Conservation (phyloP, 2,797 vertebrate species). For the Xenops minutus region DNA sequence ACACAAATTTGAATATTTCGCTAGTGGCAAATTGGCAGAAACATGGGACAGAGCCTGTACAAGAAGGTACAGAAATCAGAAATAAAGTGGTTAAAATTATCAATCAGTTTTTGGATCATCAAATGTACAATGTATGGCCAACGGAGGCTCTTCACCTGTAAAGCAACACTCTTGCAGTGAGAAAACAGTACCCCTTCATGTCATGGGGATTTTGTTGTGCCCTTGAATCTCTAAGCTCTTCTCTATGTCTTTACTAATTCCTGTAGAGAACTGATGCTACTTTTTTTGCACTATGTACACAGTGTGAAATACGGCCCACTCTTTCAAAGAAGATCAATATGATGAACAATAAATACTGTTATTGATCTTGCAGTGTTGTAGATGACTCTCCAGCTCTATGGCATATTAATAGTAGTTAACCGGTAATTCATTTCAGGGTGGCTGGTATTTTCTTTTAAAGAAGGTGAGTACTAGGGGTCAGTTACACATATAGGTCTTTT, state of each 20-base stretch:
- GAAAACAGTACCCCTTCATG: background rate
- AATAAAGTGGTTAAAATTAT: background rate
- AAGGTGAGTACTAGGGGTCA: slow-evolving; percentile 34
- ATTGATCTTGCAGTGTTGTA: slow-evolving; percentile 72
- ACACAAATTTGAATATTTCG: background rate
- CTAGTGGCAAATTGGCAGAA: background rate
- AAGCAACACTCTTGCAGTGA: background rate
- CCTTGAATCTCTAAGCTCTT: background rate
- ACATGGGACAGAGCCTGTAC: background rate
- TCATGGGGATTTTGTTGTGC: background rate
- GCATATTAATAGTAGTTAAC: slow-evolving; percentile 76
- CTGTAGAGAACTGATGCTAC: slow-evolving; percentile 45
- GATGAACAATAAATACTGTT: slow-evolving; percentile 71
- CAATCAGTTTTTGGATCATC: background rate
- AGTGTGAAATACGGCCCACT: slow-evolving; percentile 67
- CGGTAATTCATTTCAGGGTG: slow-evolving; percentile 71
- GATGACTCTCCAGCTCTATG: slow-evolving; percentile 47
- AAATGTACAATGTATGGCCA: accelerated
- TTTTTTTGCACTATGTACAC: slow-evolving; percentile 60
- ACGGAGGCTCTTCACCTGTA: background rate
- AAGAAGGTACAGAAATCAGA: background rate
- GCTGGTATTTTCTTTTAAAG: slow-evolving; percentile 39
- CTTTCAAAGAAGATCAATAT: slow-evolving; percentile 71
- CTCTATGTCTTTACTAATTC: background rate
- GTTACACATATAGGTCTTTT: background rate